Evolutionary conservation across 2,113 vertebrate species (phyloP), one percentile per base, ranked within the genome.

Genomic region (Alces alces): DNA sequence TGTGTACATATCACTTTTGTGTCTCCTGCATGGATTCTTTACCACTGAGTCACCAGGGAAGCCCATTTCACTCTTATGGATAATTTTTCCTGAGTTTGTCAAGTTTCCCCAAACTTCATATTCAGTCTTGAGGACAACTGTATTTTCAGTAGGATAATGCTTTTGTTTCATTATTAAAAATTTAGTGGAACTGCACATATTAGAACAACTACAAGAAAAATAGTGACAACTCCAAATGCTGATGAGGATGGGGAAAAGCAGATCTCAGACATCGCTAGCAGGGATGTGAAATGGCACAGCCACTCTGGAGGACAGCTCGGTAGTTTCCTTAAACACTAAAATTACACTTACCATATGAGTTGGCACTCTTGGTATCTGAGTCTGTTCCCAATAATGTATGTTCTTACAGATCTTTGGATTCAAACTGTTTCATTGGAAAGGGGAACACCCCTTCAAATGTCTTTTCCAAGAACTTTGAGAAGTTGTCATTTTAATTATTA

Each of bases 291-390:
- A 16, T 1, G 7, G 73, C 1, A 10, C 76, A 17, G 76, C 76
- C 16, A 3, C 45, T 79, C 9, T 19, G 45, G 28, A 19, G 45
- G 5, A 2, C 0, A 33, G 78, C 6, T 6, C 14, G 1, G 78
- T 12, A 19, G 28, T 33, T 50, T 33, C 45, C 16, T 50, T 30
- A 12, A 33, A 19, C 45, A 33, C 78, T 33, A 30, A 80, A 33
- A 6, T 8, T 50, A 12, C 45, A 17, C 76, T 33, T 11, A 50
- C 15, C 45, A 2, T 16, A 12, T 13, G 79, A 52, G 47, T 14
- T 6, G 30, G 30, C 47, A n/a, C 47, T 82, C 47, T 50, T 82
- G 47, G 10, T n/a, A 52, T 13, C 47, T 6, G 30, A 54, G 28
- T 66, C 55, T 55, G 50, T 47, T 25, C 23, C 19, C 43, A 70